These are phyloP conservation scores for Netelia melanura DNA, from an alignment of 2,888 invertebrate species.

Conservation along the genomic window DNA sequence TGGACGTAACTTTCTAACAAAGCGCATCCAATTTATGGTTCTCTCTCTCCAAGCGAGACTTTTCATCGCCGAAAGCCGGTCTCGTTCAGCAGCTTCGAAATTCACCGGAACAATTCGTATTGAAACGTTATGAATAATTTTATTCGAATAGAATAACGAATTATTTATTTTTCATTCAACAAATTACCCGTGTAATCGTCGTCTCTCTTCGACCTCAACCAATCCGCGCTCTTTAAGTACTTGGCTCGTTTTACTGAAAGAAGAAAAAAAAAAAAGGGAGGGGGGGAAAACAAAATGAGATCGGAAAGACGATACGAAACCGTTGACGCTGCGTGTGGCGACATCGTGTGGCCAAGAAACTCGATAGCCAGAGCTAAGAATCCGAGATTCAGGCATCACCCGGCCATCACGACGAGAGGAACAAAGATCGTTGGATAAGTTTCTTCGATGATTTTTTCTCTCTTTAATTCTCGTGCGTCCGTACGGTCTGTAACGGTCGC, in stretches of 20 bases:
- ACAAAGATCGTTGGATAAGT: slow-evolving; percentile 24
- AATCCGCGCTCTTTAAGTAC: slow-evolving; percentile 6
- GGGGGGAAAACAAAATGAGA: neutral
- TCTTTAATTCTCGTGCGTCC: slow-evolving; percentile 2
- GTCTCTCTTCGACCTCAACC: slow-evolving; percentile 3
- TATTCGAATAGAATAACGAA: too few species aligned
- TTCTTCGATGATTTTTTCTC: neutral
- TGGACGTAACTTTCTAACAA: slow-evolving; percentile 66
- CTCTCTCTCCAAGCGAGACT: slow-evolving; percentile 19
- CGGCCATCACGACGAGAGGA: slow-evolving; percentile 1
- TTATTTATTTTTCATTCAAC: too few species aligned
- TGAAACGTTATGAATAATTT: slow-evolving; percentile 43
- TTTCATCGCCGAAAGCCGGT: slow-evolving; percentile 54
- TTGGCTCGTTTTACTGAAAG: slow-evolving; percentile 7
- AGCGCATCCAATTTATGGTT: slow-evolving; percentile 61
- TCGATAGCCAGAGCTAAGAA: slow-evolving; percentile 20
- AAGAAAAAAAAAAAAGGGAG: slow-evolving; percentile 12
- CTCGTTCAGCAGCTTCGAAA: slow-evolving; percentile 13
- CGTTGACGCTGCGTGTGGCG: slow-evolving; percentile 6
- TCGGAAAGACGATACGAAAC: slow-evolving; percentile 7
- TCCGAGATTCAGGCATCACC: slow-evolving; percentile 35
- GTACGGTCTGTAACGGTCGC: slow-evolving; percentile 33
- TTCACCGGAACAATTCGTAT: slow-evolving; percentile 52
- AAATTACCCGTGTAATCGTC: too few species aligned
- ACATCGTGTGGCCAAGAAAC: neutral